phyloP scores from a whole-genome alignment of 2,888 invertebrate genomes.

The Linyphia triangularis region DNA sequence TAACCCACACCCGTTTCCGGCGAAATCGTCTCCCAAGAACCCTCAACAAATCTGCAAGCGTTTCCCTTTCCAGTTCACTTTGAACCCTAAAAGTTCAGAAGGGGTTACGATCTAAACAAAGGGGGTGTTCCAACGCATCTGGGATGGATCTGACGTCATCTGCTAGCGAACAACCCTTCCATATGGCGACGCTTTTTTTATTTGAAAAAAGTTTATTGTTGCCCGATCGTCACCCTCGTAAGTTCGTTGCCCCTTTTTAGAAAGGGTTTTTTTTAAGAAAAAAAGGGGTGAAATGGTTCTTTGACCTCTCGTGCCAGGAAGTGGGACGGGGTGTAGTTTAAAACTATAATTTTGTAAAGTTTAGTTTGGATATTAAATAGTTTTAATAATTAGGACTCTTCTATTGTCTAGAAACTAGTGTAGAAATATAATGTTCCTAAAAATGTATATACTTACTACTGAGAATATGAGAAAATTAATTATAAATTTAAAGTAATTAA shows the following conservation, averaged over 20 bases:
- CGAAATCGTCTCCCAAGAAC: neutral
- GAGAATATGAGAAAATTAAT: too few relatives aligned
- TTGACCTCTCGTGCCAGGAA: conserved; percentile 56
- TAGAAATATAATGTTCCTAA: too few relatives aligned
- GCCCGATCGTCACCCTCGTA: conserved; percentile 61
- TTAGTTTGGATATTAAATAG: neutral
- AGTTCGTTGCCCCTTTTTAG: conserved; percentile 54
- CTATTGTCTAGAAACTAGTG: too few relatives aligned
- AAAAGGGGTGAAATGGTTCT: conserved; percentile 51
- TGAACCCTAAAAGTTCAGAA: conserved; percentile 41
- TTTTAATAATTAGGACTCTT: too few relatives aligned
- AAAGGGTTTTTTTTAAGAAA: neutral
- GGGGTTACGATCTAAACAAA: conserved; percentile 45
- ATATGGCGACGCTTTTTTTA: conserved; percentile 27
- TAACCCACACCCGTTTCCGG: neutral
- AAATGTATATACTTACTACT: too few relatives aligned
- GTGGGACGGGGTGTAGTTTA: conserved; percentile 28
- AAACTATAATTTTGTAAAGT: neutral
- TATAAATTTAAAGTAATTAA: too few relatives aligned
- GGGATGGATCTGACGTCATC: conserved; percentile 59
- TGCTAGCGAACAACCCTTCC: conserved; percentile 54
- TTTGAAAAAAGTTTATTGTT: conserved; percentile 56
- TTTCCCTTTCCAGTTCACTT: neutral
- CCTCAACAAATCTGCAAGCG: neutral
- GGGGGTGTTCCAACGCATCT: conserved; percentile 44